Conservation (phyloP, 2,113 vertebrate species). For the Burhinus oedicnemus region DNA sequence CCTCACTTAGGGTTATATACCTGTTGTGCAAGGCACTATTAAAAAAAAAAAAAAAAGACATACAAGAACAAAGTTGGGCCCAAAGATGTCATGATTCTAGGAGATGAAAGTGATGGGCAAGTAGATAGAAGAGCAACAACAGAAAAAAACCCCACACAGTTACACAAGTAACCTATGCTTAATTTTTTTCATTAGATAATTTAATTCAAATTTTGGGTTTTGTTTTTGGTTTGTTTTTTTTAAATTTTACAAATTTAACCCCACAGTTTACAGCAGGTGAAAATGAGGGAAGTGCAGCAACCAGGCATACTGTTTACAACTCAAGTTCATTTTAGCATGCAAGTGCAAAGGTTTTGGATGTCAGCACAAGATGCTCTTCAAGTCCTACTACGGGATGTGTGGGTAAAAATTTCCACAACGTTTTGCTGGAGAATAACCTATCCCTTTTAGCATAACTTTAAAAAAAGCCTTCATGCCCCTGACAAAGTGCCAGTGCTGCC, state of each 20-base stretch:
- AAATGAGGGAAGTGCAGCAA: background rate
- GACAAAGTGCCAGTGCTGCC: background rate
- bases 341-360: background rate
- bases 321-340: background rate
- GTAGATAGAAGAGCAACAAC: background rate
- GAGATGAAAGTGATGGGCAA: background rate
- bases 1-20: background rate
- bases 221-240: background rate
- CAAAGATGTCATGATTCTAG: background rate
- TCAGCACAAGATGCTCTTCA: background rate
- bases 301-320: background rate
- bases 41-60: background rate
- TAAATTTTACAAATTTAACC: background rate
- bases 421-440: background rate
- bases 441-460: background rate
- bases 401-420: background rate
- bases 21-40: background rate
- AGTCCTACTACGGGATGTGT: background rate
- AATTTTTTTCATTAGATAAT: background rate
- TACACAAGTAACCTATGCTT: background rate
- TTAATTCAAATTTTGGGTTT: background rate
- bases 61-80: background rate
- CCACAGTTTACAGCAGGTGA: background rate
- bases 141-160: background rate
- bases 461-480: background rate